Evolutionary conservation across 2,113 vertebrate genomes (phyloP).

Genomic region (Nothobranchius kuhntae): DNA sequence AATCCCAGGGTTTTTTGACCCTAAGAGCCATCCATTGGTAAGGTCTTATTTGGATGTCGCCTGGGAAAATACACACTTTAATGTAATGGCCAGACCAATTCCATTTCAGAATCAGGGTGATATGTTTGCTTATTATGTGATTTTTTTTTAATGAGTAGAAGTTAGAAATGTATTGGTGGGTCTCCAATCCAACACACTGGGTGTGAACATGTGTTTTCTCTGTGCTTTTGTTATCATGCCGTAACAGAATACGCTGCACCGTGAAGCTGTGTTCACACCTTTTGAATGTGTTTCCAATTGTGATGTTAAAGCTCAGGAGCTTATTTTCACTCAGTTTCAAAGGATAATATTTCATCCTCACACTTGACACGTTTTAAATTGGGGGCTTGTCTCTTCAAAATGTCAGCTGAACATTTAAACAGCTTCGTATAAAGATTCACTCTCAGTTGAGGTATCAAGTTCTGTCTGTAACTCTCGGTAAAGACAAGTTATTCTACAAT

Average conservation of each 20-base stretch:
- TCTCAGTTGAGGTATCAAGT: not conserved
- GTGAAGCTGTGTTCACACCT: constrained; percentile 42
- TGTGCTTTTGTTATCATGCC: constrained; percentile 9
- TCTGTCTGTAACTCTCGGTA: not conserved
- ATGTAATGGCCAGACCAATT: no score
- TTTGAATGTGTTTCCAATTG: constrained; percentile 38
- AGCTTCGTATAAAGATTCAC: no score
- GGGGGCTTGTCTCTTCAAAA: not conserved
- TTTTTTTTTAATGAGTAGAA: not conserved
- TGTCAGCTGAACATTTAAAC: not conserved
- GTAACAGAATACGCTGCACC: constrained; percentile 13
- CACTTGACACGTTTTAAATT: not conserved
- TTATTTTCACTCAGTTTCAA: constrained; percentile 31
- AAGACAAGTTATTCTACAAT: not conserved
- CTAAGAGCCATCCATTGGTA: no score
- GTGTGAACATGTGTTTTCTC: constrained; percentile 37
- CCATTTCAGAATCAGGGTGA: not conserved
- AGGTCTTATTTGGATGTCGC: no score
- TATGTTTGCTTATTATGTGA: not conserved
- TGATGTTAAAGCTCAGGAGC: constrained; percentile 25
- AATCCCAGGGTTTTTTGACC: no score
- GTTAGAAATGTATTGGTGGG: constrained; percentile 17
- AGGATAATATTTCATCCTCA: constrained; percentile 4
- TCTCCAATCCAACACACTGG: constrained; percentile 20
- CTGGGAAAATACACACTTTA: no score